A percentile compares a stretch with the other conserved stretches of the same genome.
Evolutionary conservation across 2,797 vertebrate species (phyloP).

Genomic region (Macrochelys suwanniensis): DNA sequence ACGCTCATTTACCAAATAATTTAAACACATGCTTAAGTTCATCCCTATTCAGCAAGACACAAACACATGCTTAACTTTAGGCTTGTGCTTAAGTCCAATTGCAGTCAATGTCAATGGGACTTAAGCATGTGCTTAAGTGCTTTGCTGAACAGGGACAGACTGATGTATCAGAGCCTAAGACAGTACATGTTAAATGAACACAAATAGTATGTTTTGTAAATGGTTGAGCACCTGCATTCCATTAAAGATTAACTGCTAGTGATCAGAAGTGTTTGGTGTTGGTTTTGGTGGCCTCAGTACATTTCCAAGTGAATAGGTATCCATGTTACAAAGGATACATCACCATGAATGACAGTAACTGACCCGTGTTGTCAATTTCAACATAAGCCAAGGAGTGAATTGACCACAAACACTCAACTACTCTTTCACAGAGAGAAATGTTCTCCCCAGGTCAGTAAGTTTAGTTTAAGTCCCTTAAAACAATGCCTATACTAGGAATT

Average conservation of each 20-base stretch:
- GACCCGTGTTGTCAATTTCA: not conserved
- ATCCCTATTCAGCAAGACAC: not conserved
- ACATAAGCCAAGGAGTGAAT: not conserved
- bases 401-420: not conserved
- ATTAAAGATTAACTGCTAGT: accelerated
- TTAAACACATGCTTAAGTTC: not conserved
- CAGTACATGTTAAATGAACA: not conserved
- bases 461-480: not conserved
- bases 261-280: not conserved
- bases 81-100: not conserved
- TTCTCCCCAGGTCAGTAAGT: not conserved
- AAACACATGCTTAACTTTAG: accelerated
- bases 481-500: not conserved
- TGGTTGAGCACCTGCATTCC: not conserved
- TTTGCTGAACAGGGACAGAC: not conserved
- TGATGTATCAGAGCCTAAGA: not conserved
- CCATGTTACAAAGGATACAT: not conserved
- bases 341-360: not conserved
- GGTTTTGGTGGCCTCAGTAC: not conserved
- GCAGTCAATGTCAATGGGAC: not conserved
- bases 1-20: not conserved
- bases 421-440: not conserved
- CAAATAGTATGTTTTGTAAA: not conserved
- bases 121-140: not conserved
- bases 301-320: not conserved